These are phyloP conservation scores for Eleutherodactylus coqui DNA, from an alignment of 2,797 vertebrate species.

Conservation along the genomic window DNA sequence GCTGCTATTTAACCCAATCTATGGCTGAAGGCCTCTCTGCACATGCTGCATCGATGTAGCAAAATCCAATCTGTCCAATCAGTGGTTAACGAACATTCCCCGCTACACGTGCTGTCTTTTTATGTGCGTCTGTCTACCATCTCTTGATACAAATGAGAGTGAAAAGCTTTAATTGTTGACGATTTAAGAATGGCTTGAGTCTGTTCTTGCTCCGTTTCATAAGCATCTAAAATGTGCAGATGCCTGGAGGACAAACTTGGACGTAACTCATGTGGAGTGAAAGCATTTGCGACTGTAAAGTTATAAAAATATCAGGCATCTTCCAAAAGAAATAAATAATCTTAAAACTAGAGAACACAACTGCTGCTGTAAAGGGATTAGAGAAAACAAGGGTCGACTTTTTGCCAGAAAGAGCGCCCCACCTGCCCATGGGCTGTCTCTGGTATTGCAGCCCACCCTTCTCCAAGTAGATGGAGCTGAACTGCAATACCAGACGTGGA, in stretches of 20 bases:
- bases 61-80: conserved; percentile 16
- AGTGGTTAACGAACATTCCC: conserved; percentile 53
- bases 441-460: neutral
- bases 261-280: neutral
- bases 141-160: conserved; percentile 94
- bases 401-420: neutral
- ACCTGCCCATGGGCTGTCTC: neutral
- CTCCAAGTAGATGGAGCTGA: neutral
- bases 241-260: conserved; percentile 23
- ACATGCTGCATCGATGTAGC: neutral
- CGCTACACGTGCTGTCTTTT: conserved; percentile 78
- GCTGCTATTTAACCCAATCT: conserved; percentile 75
- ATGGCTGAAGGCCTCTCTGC: neutral
- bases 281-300: neutral
- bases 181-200: conserved; percentile 90
- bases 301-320: conserved; percentile 34
- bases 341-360: neutral
- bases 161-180: conserved; percentile 98
- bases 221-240: conserved; percentile 32
- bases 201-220: conserved; percentile 44
- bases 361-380: neutral
- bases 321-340: conserved; percentile 35
- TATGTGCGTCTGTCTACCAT: conserved; percentile 87
- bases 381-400: neutral
- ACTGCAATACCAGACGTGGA: neutral